These are phyloP conservation scores for Camponotus pennsylvanicus DNA, from an alignment of 1,140 invertebrate genomes.

Conservation along the genomic window DNA sequence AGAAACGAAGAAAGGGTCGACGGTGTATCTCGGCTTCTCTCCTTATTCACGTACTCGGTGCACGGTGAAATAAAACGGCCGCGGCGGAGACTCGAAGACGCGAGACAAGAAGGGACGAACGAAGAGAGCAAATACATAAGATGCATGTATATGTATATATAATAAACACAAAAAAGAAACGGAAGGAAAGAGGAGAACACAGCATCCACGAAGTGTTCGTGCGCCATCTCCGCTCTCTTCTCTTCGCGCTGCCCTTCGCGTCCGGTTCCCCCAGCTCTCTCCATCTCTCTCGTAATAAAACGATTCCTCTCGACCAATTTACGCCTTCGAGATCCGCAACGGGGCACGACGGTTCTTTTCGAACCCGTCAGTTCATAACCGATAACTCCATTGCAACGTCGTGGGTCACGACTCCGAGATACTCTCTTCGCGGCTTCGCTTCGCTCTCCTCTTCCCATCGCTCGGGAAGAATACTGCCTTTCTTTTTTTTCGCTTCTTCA, in stretches of 20 bases:
- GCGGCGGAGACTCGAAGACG: neutral
- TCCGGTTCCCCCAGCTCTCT: neutral
- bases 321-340: conserved; percentile 74
- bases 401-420: conserved; percentile 69
- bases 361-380: conserved; percentile 70
- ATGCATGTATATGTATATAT: neutral
- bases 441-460: conserved; percentile 13
- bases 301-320: conserved; percentile 75
- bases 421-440: conserved; percentile 45
- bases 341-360: conserved; percentile 61
- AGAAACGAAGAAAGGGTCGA: conserved; percentile 58
- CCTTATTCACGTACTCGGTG: conserved; percentile 55
- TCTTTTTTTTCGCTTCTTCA: neutral
- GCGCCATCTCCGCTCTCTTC: conserved; percentile 32
- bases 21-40: conserved; percentile 63
- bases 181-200: neutral
- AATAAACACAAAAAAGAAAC: conserved; percentile 25
- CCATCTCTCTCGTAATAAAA: conserved; percentile 72
- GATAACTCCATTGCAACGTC: conserved; percentile 77
- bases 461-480: neutral
- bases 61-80: conserved; percentile 63
- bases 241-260: neutral
- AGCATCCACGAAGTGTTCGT: conserved; percentile 21
- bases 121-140: conserved; percentile 20
- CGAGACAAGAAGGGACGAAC: neutral